Evolutionary conservation across 2,888 invertebrate genomes (phyloP).

Genomic region (Hetaerina titia): DNA sequence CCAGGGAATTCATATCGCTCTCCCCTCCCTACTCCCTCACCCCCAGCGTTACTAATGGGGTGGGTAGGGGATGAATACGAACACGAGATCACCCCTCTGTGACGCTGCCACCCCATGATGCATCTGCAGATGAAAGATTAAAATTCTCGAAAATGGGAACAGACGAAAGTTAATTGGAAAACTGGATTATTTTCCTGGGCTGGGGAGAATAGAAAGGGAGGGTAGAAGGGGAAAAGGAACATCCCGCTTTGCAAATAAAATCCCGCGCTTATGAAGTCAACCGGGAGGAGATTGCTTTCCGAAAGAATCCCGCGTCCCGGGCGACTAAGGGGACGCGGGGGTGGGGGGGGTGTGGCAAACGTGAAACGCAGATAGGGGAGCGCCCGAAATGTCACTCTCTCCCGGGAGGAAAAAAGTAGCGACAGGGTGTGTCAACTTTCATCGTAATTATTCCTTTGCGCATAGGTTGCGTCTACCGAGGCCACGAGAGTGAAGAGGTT

Average conservation of each 20-base stretch:
- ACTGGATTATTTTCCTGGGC: neutral
- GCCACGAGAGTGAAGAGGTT: too few relatives aligned
- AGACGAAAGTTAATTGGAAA: conserved; percentile 12
- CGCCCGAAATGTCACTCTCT: too few relatives aligned
- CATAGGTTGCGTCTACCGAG: too few relatives aligned
- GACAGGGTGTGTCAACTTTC: too few relatives aligned
- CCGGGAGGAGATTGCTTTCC: neutral
- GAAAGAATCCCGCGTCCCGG: neutral
- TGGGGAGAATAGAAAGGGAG: neutral
- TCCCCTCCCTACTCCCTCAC: too few relatives aligned
- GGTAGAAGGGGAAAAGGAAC: neutral
- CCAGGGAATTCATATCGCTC: too few relatives aligned
- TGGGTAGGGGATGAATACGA: neutral
- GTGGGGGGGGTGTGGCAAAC: too few relatives aligned
- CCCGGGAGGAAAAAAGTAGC: neutral
- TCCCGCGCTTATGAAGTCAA: neutral
- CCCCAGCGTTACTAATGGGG: too few relatives aligned
- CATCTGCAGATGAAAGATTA: neutral
- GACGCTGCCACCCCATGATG: neutral
- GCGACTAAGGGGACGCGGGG: neutral
- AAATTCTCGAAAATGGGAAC: conserved; percentile 30
- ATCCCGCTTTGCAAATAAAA: neutral
- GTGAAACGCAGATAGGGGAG: too few relatives aligned
- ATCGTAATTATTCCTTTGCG: too few relatives aligned
- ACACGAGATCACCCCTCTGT: neutral